Base-by-base conservation (phyloP, 2,113 vertebrate species). In the Hippopotamus amphibius region DNA sequence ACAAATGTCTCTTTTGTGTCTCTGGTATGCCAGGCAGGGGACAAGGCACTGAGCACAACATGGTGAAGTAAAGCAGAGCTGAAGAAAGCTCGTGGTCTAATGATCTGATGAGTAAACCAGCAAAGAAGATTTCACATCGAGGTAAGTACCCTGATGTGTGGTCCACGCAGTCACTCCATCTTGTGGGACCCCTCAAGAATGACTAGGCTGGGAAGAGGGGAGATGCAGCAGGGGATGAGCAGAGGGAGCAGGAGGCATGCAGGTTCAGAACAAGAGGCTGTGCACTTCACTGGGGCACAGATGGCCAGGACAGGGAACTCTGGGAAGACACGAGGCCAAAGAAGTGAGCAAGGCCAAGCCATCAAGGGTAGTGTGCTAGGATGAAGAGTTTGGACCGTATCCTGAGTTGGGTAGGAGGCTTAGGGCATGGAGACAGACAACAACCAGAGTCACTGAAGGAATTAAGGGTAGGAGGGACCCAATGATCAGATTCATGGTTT, bases 211-310 rank as follows among this genome's bases (percentile, higher is more conserved):
- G 57, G 43, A 61, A 86, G 26, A 0, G 6, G 14, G 8, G 14
- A 92, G 26, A 16, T 3, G 7, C 8, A 61, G 46, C 5, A 66
- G 15, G 21, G 22, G 21, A 53, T 14, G 15, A 48, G 1, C 16
- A 72, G 72, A 81, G 14, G 16, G 3, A 90, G 19, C 3, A 19
- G 84, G 21, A 57, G 8, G 48, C 14, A 43, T 16, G 22, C 59
- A 81, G 10, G 46, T 55, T 15, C 41, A 82, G 30, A 24, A 59
- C 26, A 76, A 22, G 65, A 80, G 22, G 11, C 9, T 71, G 14
- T 65, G 30, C 22, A 24, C 13, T 26, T 43, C 1, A 0, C 14
- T 43, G 19, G 37, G 17, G 10, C 15, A 33, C 3, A 1, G 7
- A 55, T 33, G 74, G 72, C 59, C 43, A 68, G 24, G 24, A 68